These are phyloP conservation scores for Schizaphis graminum DNA, from an alignment of 2,888 invertebrate genomes.

Conservation along the genomic window DNA sequence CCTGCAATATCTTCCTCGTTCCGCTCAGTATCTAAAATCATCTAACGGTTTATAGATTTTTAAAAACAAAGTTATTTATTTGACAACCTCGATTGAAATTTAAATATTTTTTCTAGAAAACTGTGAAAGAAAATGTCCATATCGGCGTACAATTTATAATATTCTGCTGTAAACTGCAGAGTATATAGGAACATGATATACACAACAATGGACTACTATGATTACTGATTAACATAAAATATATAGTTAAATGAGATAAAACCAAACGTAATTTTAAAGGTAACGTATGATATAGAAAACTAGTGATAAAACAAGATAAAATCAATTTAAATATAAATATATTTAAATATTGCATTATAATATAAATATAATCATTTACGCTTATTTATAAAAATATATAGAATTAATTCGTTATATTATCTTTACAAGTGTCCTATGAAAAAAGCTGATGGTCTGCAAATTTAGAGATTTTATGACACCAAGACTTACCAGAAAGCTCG, in stretches of 20 bases:
- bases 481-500: too few species aligned
- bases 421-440: too few species aligned
- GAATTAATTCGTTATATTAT: too few species aligned
- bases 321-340: background rate
- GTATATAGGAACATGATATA: background rate
- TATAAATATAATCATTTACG: too few species aligned
- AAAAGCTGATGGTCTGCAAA: too few species aligned
- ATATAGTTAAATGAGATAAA: background rate
- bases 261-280: background rate
- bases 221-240: constrained; percentile 16
- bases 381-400: too few species aligned
- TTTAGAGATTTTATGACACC: too few species aligned
- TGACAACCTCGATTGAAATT: constrained; percentile 8
- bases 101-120: constrained; percentile 13
- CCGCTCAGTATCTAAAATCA: background rate
- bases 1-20: background rate
- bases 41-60: background rate
- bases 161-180: background rate
- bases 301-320: background rate
- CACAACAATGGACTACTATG: constrained; percentile 1
- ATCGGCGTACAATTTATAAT: background rate
- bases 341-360: too few species aligned
- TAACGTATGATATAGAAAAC: background rate
- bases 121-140: constrained; percentile 12
- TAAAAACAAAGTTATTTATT: constrained; percentile 26